Evolutionary conservation across 2,113 vertebrate species (phyloP), one percentile per base, ranked within the genome.

Genomic region (Dicaeum eximium): DNA sequence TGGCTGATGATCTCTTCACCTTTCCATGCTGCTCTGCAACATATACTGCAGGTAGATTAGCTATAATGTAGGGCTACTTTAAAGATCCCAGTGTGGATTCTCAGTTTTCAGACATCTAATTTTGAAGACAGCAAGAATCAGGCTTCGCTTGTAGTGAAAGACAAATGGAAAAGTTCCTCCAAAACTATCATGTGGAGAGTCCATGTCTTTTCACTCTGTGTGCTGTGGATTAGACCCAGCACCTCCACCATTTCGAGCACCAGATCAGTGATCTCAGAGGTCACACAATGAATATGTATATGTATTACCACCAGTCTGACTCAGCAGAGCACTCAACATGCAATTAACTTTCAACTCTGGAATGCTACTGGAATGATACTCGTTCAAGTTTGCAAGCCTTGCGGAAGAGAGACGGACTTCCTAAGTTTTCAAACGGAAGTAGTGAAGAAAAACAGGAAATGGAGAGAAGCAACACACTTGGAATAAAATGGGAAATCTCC

Each of bases 271-370:
- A 80, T 77, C 79, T 88, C 75, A 51, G 88, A 80, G 80, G 83
- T 91, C 91, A 80, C 13, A 1, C 60, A 51, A 47, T 88, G 50
- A 90, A 62, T 78, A 88, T 83, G 37, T n/a, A 40, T 31, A 47
- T 31, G 30, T 17, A 48, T 54, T 78, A 74, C 72, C n/a, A 51
- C 60, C 47, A 73, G 24, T 77, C 80, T 91, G 94, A 95, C 83
- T 94, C 80, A 94, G 91, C 80, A 90, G 22, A 84, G 69, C 77
- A 80, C 47, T 80, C 60, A 58, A 44, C 58, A 35, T 33, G 74
- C 42, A 86, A 80, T 93, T 92, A 96, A 94, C 86, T 90, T 94
- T 96, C 80, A 86, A 21, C 75, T 54, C 38, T 38, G 38, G 38
- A 38, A 38, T 38, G 38, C 38, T 38, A 38, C 75, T 80, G 72